These are phyloP conservation scores for Pomatostomus ruficeps DNA, from an alignment of 2,113 vertebrate species.

Conservation along the genomic window DNA sequence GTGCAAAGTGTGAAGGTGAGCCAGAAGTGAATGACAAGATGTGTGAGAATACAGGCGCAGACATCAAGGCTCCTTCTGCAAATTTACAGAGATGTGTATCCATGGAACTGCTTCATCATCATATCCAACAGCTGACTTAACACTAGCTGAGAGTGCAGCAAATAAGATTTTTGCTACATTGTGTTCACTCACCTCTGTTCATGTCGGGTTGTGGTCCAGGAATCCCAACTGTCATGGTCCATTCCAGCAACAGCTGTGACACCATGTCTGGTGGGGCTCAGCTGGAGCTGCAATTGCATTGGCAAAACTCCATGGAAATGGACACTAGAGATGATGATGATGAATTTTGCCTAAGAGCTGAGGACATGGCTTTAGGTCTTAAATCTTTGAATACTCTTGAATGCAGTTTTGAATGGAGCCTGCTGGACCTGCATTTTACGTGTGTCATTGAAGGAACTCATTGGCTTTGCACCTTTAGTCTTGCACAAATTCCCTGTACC, in stretches of 20 bases:
- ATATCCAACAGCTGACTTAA: background rate
- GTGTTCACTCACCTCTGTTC: background rate
- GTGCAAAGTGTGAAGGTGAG: background rate
- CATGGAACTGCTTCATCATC: background rate
- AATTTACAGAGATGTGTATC: background rate
- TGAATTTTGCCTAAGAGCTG: background rate
- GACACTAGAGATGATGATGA: background rate
- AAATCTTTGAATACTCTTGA: background rate
- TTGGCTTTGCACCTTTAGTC: background rate
- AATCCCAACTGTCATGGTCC: background rate
- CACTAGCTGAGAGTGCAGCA: background rate
- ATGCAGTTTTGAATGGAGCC: background rate
- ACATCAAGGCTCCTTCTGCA: background rate
- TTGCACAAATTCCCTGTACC: background rate
- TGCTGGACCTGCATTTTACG: background rate
- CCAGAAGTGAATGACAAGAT: background rate
- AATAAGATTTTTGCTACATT: background rate
- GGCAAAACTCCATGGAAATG: background rate
- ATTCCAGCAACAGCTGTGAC: background rate
- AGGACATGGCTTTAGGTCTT: background rate
- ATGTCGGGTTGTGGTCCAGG: background rate
- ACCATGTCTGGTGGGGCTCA: background rate
- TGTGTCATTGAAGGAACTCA: background rate
- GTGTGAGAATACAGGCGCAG: background rate
- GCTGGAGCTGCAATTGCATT: background rate